Percentiles rank a stretch among this genome's conserved stretches.
These are phyloP conservation scores for Drosophila setifemur DNA, from an alignment of 1,140 invertebrate genomes.

Conservation along the genomic window DNA sequence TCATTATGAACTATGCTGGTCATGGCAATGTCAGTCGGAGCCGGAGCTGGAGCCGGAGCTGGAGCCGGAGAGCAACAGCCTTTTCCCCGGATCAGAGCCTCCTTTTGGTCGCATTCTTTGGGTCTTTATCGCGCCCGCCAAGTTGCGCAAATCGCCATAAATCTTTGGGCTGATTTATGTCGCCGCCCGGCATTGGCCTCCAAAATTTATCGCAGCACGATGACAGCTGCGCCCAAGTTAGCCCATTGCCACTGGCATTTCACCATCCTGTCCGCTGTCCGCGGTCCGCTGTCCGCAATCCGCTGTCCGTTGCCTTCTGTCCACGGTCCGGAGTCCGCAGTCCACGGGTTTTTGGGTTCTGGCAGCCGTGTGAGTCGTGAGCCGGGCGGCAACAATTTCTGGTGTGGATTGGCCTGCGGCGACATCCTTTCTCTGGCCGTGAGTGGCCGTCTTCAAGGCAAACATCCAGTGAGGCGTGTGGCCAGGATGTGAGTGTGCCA, in stretches of 20 bases:
- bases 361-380: constrained; percentile 4
- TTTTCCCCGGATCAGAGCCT: constrained; percentile 20
- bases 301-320: not conserved
- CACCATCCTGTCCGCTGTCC: constrained; percentile 6
- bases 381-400: constrained; percentile 19
- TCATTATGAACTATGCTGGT: constrained; percentile 43
- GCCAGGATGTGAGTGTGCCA: constrained; percentile 31
- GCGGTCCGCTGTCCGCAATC: constrained; percentile 4
- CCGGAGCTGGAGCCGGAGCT: not conserved
- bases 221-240: constrained; percentile 60
- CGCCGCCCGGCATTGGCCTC: constrained; percentile 72
- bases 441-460: constrained; percentile 65
- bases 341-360: not conserved
- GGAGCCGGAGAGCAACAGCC: constrained; percentile 32
- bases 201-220: constrained; percentile 73
- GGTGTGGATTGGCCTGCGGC: constrained; percentile 31
- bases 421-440: constrained; percentile 51
- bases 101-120: constrained; percentile 34
- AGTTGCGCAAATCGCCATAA: constrained; percentile 78
- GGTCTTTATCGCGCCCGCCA: constrained; percentile 65
- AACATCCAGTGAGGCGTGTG: constrained; percentile 36
- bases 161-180: constrained; percentile 81
- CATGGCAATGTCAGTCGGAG: constrained; percentile 5
- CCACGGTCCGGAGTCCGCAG: not conserved
- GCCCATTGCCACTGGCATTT: constrained; percentile 36